phyloP scores from a whole-genome alignment of 2,797 vertebrate genomes.

The Parotocinclus haroldoi region DNA sequence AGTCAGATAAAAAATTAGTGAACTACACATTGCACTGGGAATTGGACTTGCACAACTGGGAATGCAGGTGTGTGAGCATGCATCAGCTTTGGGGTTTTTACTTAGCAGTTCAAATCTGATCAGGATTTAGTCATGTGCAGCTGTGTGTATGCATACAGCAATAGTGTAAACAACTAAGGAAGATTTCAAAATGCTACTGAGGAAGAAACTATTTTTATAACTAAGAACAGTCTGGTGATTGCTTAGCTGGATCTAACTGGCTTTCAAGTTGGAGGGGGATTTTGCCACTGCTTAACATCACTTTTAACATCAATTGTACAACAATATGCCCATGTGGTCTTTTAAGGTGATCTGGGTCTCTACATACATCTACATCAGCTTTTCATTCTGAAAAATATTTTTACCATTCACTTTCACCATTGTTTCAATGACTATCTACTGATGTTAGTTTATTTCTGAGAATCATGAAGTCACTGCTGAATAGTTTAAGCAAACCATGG shows the following conservation, averaged over 20 bases:
- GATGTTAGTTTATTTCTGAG: too few species aligned
- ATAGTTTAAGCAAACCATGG: too few species aligned
- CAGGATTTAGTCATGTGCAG: neutral
- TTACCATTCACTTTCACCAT: too few species aligned
- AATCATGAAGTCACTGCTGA: too few species aligned
- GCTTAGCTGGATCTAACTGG: constrained; percentile 35
- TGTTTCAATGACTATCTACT: too few species aligned
- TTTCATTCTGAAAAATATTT: too few species aligned
- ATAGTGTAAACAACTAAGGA: neutral
- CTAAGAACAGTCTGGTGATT: constrained; percentile 11
- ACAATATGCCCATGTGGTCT: neutral
- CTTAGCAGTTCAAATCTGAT: constrained; percentile 14
- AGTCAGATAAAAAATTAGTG: constrained; percentile 1
- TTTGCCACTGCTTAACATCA: constrained; percentile 1
- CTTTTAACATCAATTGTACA: neutral
- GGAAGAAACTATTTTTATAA: constrained; percentile 14
- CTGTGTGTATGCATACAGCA: neutral
- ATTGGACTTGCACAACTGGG: neutral
- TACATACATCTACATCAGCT: neutral
- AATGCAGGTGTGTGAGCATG: constrained; percentile 13
- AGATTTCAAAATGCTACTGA: neutral
- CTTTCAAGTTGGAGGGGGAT: constrained; percentile 30
- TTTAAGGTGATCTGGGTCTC: constrained; percentile 3
- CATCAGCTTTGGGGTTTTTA: neutral
- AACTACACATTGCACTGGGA: constrained; percentile 6